Percentiles rank a stretch among this genome's conserved stretches.
phyloP scores from a whole-genome alignment of 37 sponge, comb jelly and placozoan species.

The Haliclona indistincta region DNA sequence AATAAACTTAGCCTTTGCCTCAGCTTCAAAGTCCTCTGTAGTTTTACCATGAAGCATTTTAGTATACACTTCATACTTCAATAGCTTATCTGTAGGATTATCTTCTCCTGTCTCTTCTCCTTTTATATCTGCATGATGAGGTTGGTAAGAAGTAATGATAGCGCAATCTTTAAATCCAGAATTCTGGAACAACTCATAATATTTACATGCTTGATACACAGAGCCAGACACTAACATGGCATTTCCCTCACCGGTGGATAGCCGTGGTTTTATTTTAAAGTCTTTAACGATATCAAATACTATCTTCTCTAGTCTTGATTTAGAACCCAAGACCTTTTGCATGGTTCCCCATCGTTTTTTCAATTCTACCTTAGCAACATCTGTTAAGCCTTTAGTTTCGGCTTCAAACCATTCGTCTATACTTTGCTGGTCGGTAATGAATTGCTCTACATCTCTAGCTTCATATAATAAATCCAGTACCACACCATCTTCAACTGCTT shows the following conservation, averaged over 20 bases:
- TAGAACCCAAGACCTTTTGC: background rate
- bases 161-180: background rate
- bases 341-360: background rate
- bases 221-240: background rate
- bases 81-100: background rate
- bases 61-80: background rate
- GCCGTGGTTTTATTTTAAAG: background rate
- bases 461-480: background rate
- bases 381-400: background rate
- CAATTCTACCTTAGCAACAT: background rate
- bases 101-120: background rate
- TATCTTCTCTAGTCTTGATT: background rate
- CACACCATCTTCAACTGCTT: background rate
- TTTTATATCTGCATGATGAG: background rate
- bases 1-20: background rate
- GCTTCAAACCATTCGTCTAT: background rate
- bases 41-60: background rate
- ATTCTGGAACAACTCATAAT: background rate
- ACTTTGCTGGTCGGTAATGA: background rate
- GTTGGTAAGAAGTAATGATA: background rate
- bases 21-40: background rate
- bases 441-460: background rate
- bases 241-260: background rate
- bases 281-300: background rate
- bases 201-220: background rate